A percentile compares a stretch with the other conserved stretches of the same genome.
These are phyloP conservation scores for Vanessa cardui DNA, from an alignment of 2,888 invertebrate genomes.

Conservation along the genomic window DNA sequence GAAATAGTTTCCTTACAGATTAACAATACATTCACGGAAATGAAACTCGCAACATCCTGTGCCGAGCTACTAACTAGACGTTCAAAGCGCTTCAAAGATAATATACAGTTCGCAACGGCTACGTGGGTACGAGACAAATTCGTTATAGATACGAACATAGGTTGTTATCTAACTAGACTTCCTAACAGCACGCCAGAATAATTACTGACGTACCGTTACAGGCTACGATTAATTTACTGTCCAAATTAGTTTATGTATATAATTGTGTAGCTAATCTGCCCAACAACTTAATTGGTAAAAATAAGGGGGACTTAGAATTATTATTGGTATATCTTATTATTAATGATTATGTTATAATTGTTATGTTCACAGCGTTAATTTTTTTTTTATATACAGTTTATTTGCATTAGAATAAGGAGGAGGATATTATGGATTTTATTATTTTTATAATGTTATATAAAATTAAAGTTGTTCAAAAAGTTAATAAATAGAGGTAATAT, in stretches of 20 bases:
- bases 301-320: too few relatives aligned
- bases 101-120: background rate
- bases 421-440: too few relatives aligned
- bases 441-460: too few relatives aligned
- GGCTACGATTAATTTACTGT: background rate
- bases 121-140: background rate
- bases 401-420: too few relatives aligned
- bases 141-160: background rate
- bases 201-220: background rate
- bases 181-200: background rate
- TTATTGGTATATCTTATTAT: too few relatives aligned
- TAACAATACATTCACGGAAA: slow-evolving; percentile 23
- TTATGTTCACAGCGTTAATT: too few relatives aligned
- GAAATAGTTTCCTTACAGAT: slow-evolving; percentile 14
- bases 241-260: background rate
- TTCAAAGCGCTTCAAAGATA: slow-evolving; percentile 5
- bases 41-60: slow-evolving; percentile 21
- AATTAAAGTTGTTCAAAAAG: too few relatives aligned
- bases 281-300: too few relatives aligned
- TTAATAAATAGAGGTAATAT: too few relatives aligned
- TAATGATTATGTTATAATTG: too few relatives aligned
- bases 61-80: slow-evolving; percentile 12
- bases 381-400: too few relatives aligned
- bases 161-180: background rate
- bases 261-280: too few relatives aligned